Evolutionary conservation across 2,888 invertebrate species (phyloP).

Genomic region (Tortricodes alternella): DNA sequence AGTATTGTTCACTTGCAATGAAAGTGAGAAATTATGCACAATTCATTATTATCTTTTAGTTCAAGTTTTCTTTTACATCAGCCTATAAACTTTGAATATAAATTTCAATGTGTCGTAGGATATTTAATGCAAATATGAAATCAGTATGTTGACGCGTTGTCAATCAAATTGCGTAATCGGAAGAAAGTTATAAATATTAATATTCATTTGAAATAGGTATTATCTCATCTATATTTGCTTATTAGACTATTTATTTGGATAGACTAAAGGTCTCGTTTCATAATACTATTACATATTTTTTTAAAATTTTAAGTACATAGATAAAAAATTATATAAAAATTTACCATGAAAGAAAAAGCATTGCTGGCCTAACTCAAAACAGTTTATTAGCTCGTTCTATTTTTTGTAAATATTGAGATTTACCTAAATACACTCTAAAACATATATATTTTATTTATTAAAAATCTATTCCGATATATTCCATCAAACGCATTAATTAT

Average conservation of each 20-base stretch:
- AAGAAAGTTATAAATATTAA: slow-evolving; percentile 35
- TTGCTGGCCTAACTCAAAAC: too few species aligned
- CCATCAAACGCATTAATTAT: too few species aligned
- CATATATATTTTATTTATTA: too few species aligned
- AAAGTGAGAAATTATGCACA: slow-evolving; percentile 46
- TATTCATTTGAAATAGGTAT: background rate
- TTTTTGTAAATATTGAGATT: too few species aligned
- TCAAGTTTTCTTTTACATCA: slow-evolving; percentile 2
- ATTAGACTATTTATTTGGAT: slow-evolving; percentile 20
- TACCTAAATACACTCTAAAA: too few species aligned
- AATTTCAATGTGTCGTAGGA: background rate
- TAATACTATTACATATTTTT: background rate
- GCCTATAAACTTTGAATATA: background rate
- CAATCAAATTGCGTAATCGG: slow-evolving; percentile 29
- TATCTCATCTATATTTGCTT: slow-evolving; percentile 3
- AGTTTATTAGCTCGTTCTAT: too few species aligned
- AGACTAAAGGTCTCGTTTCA: slow-evolving; percentile 12
- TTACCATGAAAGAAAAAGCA: background rate
- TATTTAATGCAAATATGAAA: slow-evolving; percentile 4
- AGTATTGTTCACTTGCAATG: slow-evolving; percentile 41
- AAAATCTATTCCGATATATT: too few species aligned
- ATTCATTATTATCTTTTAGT: slow-evolving; percentile 21
- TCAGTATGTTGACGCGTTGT: slow-evolving; percentile 25
- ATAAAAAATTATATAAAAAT: background rate
- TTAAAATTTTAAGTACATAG: background rate